Evolutionary conservation across 1,140 invertebrate genomes (phyloP), one percentile per base, ranked within the genome.

Genomic region (Dinoponera quadriceps): DNA sequence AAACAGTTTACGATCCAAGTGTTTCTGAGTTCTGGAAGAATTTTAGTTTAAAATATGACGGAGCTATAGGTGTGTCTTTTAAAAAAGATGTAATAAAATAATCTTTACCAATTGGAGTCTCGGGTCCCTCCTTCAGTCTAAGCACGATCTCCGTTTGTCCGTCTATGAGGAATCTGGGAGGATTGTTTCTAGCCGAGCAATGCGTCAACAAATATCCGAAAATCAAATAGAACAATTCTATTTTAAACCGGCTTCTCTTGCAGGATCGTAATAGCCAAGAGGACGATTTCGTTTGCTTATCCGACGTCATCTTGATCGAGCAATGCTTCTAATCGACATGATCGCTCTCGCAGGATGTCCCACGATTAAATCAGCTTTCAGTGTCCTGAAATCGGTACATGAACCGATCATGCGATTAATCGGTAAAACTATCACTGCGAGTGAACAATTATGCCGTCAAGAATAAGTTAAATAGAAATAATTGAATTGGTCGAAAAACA

Each of bases 91-190:
- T 33, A 18, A 13, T 16, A 54, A n/a, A 11, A 44, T 57, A 27
- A 68, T 77, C 94, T 96, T 96, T 94, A 98, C 97, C 97, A 86
- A 97, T 96, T 87, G 97, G 97, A 54, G 97, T 98, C 89, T 98
- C 97, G 63, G 96, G 95, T 57, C 97, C 97, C 95, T 98, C 98
- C 93, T 98, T 98, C 86, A 98, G 95, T 90, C 97, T 95, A 86
- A 98, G 95, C 75, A 98, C 97, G 87, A 98, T 98, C 95, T 98
- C 97, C 78, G 97, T 97, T 93, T 98, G 97, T 81, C 97, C 97
- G 89, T 98, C 96, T 90, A 97, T 97, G 65, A 98, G 94, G 93
- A 98, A 98, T 66, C 97, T 95, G 0, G 97, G 97, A 33, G 97
- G 97, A 87, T 96, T 96, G 95, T 98, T 98, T 54, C 94, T 94